Conservation (phyloP, 1,140 invertebrate species). For the Hycleus cichorii region DNA sequence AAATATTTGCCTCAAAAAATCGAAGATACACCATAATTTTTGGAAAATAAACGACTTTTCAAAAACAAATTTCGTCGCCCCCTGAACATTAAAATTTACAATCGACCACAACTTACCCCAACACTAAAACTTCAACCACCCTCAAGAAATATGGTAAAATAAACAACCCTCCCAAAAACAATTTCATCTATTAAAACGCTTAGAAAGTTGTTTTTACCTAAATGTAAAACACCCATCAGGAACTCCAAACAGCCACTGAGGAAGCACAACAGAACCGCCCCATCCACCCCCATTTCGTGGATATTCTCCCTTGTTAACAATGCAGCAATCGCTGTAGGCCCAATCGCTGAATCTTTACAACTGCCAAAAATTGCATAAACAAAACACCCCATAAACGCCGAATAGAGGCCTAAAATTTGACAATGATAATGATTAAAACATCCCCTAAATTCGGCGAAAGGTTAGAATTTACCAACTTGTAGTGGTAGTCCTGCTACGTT, state of each 20-base stretch:
- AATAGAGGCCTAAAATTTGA: constrained; percentile 64
- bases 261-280: constrained; percentile 74
- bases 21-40: too few species aligned
- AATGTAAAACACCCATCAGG: constrained; percentile 73
- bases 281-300: constrained; percentile 54
- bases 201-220: constrained; percentile 45
- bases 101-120: too few species aligned
- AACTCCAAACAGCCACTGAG: constrained; percentile 71
- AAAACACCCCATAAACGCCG: constrained; percentile 79
- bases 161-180: neutral
- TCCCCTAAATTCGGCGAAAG: too few species aligned
- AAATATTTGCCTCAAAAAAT: too few species aligned
- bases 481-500: constrained; percentile 72
- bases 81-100: too few species aligned
- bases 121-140: neutral
- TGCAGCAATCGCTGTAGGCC: constrained; percentile 61
- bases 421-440: too few species aligned
- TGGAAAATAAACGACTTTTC: too few species aligned
- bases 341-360: constrained; percentile 66
- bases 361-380: constrained; percentile 71
- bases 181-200: too few species aligned
- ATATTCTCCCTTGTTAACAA: constrained; percentile 59
- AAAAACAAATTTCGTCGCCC: too few species aligned
- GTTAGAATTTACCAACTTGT: constrained; percentile 40
- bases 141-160: neutral